phyloP scores from a whole-genome alignment of 2,797 vertebrate genomes.

The Notolabrus celidotus region DNA sequence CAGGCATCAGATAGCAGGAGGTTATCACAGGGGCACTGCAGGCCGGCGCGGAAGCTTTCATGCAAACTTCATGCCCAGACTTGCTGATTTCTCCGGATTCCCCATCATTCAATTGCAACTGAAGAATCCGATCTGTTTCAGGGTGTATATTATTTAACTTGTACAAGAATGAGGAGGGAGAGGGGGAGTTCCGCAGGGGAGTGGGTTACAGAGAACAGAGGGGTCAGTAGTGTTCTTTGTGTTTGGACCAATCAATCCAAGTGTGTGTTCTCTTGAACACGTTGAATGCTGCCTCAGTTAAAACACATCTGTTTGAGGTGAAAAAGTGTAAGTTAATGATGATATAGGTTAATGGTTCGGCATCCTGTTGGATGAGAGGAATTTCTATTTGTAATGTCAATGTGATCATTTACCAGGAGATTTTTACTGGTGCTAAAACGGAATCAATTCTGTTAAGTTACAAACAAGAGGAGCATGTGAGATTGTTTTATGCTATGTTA shows the following conservation, averaged over 20 bases:
- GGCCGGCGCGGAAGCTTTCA: not conserved
- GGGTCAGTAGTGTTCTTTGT: not conserved
- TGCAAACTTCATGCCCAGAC: not conserved
- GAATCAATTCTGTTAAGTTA: not conserved
- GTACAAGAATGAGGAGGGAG: not conserved
- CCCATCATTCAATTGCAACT: not conserved
- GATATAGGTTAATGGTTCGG: too few species aligned
- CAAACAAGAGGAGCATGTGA: not conserved
- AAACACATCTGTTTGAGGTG: not conserved
- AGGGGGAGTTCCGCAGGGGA: not conserved
- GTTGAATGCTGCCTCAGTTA: not conserved
- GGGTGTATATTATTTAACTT: not conserved
- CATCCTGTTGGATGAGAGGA: not conserved
- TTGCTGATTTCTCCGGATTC: not conserved
- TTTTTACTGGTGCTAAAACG: too few species aligned
- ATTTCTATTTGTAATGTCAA: not conserved
- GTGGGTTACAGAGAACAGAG: not conserved
- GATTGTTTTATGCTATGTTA: not conserved
- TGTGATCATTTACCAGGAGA: not conserved
- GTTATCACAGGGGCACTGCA: too few species aligned
- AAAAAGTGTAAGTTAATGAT: not conserved
- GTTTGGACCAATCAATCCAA: not conserved
- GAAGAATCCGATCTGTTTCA: not conserved
- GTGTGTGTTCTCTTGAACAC: not conserved
- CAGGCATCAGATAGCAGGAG: not conserved